These are phyloP conservation scores for Wasmannia auropunctata DNA, from an alignment of 1,140 invertebrate genomes.

Conservation along the genomic window DNA sequence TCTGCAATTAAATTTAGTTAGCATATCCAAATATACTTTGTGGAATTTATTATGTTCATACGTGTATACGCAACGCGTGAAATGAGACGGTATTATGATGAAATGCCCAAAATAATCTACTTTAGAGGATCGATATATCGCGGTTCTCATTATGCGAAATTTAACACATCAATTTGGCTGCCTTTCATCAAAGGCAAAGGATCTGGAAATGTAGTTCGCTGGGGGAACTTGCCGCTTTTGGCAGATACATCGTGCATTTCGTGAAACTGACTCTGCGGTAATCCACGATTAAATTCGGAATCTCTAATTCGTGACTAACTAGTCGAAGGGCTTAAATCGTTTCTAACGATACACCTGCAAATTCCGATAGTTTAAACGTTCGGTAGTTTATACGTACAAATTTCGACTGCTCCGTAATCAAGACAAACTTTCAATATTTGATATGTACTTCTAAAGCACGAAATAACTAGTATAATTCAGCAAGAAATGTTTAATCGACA, in stretches of 20 bases:
- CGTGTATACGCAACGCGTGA: not conserved
- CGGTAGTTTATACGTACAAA: conserved; percentile 1
- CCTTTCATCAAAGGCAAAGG: conserved; percentile 43
- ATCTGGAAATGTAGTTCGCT: conserved; percentile 7
- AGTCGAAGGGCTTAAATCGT: conserved; percentile 47
- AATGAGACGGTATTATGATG: not conserved
- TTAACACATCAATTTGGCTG: conserved; percentile 37
- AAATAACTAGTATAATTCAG: not conserved
- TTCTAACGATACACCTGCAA: conserved; percentile 41
- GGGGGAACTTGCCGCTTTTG: not conserved
- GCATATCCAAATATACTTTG: not conserved
- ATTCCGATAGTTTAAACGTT: conserved; percentile 33
- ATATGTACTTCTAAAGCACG: not conserved
- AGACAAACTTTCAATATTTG: not conserved
- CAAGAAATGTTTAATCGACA: too few relatives aligned
- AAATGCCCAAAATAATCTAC: not conserved
- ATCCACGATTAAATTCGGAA: conserved; percentile 61
- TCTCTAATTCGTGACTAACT: conserved; percentile 59
- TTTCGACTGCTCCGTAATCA: not conserved
- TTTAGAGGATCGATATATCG: not conserved
- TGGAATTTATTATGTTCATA: not conserved
- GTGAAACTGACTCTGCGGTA: conserved; percentile 55
- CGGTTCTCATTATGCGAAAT: conserved; percentile 2
- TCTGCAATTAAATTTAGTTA: conserved; percentile 13
- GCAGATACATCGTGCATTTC: conserved; percentile 17